Percentiles rank a stretch among this genome's conserved stretches.
Conservation (phyloP, 2,888 invertebrate genomes). For the Yponomeuta cagnagella region DNA sequence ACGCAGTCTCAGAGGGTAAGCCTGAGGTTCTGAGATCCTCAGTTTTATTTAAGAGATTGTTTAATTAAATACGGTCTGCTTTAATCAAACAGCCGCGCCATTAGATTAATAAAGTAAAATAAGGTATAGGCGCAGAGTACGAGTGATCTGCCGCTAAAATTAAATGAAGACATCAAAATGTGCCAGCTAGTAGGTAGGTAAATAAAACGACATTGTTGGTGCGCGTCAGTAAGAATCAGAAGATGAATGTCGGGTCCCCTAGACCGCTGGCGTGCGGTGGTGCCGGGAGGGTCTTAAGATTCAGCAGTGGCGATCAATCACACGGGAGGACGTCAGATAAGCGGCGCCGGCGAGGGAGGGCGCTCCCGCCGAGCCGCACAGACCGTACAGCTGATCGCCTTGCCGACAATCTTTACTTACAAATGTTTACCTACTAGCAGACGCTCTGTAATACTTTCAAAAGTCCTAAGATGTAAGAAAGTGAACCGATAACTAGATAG, state of each 20-base stretch:
- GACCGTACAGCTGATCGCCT: constrained; percentile 38
- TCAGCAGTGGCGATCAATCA: constrained; percentile 57
- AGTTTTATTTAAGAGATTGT: constrained; percentile 42
- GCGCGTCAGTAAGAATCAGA: constrained; percentile 27
- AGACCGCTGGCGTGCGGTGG: constrained; percentile 24
- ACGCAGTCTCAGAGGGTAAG: constrained; percentile 35
- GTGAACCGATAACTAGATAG: too few relatives aligned
- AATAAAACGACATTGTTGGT: constrained; percentile 11
- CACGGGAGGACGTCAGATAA: constrained; percentile 51
- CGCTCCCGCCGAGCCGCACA: constrained; percentile 2
- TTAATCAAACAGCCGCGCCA: constrained; percentile 40
- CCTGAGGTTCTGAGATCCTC: constrained; percentile 38
- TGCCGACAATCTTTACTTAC: constrained; percentile 11
- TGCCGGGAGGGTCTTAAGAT: constrained; percentile 47
- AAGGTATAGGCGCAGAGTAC: neutral
- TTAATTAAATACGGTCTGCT: constrained; percentile 44
- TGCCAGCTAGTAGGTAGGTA: neutral
- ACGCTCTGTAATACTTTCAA: neutral
- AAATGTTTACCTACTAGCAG: constrained; percentile 5
- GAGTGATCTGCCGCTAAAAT: neutral
- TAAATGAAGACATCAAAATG: neutral
- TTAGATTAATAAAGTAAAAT: constrained; percentile 30
- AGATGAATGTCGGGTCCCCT: constrained; percentile 37
- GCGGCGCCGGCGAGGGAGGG: constrained; percentile 28
- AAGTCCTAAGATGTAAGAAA: too few relatives aligned